These are phyloP conservation scores for Meriones psammophilus DNA, from an alignment of 2,797 vertebrate species.

Conservation along the genomic window DNA sequence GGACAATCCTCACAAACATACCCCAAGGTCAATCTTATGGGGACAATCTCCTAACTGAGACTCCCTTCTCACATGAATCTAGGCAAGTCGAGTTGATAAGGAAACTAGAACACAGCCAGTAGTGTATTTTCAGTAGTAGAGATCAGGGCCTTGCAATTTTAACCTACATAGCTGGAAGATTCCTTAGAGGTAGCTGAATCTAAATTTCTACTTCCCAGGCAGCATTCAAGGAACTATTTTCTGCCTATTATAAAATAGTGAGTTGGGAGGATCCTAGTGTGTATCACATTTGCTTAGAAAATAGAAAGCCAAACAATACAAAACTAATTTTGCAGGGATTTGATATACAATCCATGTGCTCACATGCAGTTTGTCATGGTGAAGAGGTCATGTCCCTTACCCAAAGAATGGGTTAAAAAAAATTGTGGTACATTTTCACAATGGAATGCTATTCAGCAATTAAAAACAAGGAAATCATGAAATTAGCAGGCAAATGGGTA, in stretches of 20 bases:
- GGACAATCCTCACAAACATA: not conserved
- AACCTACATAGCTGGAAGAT: slow-evolving; percentile 12
- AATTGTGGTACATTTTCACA: too few relatives aligned
- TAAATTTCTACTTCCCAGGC: slow-evolving; percentile 8
- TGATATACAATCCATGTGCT: slow-evolving; percentile 48
- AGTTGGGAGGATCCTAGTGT: not conserved
- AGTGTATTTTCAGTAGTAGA: slow-evolving; percentile 15
- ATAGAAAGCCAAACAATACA: not conserved
- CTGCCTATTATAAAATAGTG: slow-evolving; percentile 31
- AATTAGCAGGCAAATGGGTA: too few relatives aligned
- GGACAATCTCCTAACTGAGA: not conserved
- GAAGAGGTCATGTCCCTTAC: not conserved
- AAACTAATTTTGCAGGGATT: slow-evolving; percentile 44
- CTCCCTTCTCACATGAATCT: not conserved
- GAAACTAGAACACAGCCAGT: not conserved
- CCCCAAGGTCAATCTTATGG: not conserved
- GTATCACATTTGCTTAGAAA: not conserved
- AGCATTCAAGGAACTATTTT: slow-evolving; percentile 39
- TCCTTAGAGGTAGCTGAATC: not conserved
- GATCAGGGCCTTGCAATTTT: not conserved
- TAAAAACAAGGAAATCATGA: too few relatives aligned
- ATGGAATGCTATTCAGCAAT: too few relatives aligned
- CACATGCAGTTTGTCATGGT: not conserved
- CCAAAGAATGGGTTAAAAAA: too few relatives aligned
- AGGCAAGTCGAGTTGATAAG: not conserved